Evolutionary conservation across 1,140 invertebrate species (phyloP), one percentile per base, ranked within the genome.

Genomic region (Pararge aegeria): DNA sequence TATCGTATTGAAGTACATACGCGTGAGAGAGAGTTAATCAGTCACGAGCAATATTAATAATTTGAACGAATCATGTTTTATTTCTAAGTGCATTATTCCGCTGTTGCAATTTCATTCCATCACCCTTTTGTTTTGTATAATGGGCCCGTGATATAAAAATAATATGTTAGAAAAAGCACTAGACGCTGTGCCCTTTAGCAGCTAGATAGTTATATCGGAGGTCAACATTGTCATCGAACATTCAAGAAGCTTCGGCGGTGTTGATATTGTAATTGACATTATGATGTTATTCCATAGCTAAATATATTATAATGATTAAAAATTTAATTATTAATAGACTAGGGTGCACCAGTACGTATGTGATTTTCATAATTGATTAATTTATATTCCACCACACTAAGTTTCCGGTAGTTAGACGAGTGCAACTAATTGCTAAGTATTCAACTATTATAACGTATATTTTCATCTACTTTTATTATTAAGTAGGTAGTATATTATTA

Each of bases 161-260:
- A 18, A 20, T 52, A 55, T 29, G 21, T 13, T 16, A 15, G 13
- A 46, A 24, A 54, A 61, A 56, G 34, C 51, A 27, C 44, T 29
- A 21, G 16, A 56, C 48, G 53, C 37, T 62, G 60, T 56, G 60
- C 53, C 59, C 12, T 54, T 50, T 38, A 34, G 52, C 53, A 49
- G 53, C 60, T 56, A 56, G 34, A 15, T 55, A 20, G 20, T 30
- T 20, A 51, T 37, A 64, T 42, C 65, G 66, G 65, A 72, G 70
- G 71, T 75, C 82, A 83, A 86, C 83, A 83, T 79, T 78, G 68
- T 87, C 86, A 89, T 89, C 86, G 86, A 89, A 89, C 86, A 89
- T 89, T 89, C 86, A 89, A 85, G 19, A 62, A 56, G 48, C 60
- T 51, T 62, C 60, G 60, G 60, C 60, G 60, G 60, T 55, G 60